These are phyloP conservation scores for Drosophila neotestacea DNA, from an alignment of 2,888 invertebrate genomes.

Conservation along the genomic window DNA sequence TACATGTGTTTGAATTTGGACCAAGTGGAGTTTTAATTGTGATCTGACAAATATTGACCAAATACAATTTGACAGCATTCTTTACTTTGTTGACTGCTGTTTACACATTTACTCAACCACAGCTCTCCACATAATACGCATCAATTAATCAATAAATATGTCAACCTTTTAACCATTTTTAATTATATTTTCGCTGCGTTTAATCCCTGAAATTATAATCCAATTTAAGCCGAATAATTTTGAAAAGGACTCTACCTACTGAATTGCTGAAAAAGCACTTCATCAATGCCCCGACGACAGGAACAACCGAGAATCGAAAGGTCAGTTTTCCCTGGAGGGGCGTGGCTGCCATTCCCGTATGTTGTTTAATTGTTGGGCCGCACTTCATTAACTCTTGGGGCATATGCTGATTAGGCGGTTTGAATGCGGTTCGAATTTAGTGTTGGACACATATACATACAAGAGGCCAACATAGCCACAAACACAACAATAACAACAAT, in stretches of 20 bases:
- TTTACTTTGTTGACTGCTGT: not conserved
- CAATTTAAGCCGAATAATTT: not conserved
- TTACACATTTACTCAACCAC: conserved; percentile 15
- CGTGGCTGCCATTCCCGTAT: not conserved
- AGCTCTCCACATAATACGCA: conserved; percentile 9
- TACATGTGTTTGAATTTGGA: conserved; percentile 5
- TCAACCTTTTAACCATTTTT: conserved; percentile 18
- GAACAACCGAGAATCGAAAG: not conserved
- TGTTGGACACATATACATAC: conserved; percentile 45
- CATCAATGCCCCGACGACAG: conserved; percentile 7
- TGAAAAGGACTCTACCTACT: not conserved
- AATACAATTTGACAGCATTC: not conserved
- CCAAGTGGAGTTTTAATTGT: conserved; percentile 4
- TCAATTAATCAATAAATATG: conserved; percentile 27
- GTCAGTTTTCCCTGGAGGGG: not conserved
- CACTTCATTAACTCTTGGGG: conserved; percentile 51
- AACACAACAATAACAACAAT: conserved; percentile 7
- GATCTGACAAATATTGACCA: not conserved
- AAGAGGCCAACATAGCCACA: conserved; percentile 2
- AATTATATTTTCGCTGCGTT: conserved; percentile 21
- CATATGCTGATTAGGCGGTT: conserved; percentile 52
- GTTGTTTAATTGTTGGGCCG: conserved; percentile 50
- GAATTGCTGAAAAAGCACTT: not conserved
- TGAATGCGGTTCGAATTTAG: conserved; percentile 47
- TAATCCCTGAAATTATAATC: conserved; percentile 9